A percentile compares a stretch with the other conserved stretches of the same genome.
Evolutionary conservation across 2,113 vertebrate species (phyloP).

Genomic region (Rhinichthys klamathensis): DNA sequence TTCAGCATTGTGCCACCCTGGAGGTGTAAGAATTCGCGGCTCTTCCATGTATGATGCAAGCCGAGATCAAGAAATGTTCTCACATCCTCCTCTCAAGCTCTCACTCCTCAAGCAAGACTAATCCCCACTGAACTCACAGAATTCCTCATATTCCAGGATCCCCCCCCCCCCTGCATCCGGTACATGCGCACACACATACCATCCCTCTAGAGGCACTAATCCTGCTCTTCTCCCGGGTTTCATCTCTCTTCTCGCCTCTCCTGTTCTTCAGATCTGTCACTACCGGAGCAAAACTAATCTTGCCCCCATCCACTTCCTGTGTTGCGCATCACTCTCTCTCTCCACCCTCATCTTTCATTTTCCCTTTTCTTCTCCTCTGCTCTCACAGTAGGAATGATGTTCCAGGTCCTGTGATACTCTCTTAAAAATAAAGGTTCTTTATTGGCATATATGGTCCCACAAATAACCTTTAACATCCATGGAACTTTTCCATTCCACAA

Average conservation of each 20-base stretch:
- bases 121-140: constrained; percentile 74
- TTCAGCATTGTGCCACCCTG: background rate
- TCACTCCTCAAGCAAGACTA: constrained; percentile 73
- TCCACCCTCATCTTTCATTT: constrained; percentile 43
- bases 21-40: background rate
- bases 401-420: background rate
- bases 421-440: too few species aligned
- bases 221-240: constrained; percentile 68
- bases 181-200: constrained; percentile 37
- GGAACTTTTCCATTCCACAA: too few species aligned
- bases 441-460: too few species aligned
- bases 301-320: constrained; percentile 17
- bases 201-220: constrained; percentile 78
- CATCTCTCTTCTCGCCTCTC: constrained; percentile 69
- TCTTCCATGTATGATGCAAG: constrained; percentile 58
- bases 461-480: too few species aligned
- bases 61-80: constrained; percentile 65
- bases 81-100: constrained; percentile 67
- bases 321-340: background rate
- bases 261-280: constrained; percentile 76
- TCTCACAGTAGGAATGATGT: constrained; percentile 49
- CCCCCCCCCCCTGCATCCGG: constrained; percentile 61
- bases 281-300: constrained; percentile 79
- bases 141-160: constrained; percentile 61
- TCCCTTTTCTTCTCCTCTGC: constrained; percentile 48